Evolutionary conservation across 2,113 vertebrate genomes (phyloP).

Genomic region (Charina bottae): DNA sequence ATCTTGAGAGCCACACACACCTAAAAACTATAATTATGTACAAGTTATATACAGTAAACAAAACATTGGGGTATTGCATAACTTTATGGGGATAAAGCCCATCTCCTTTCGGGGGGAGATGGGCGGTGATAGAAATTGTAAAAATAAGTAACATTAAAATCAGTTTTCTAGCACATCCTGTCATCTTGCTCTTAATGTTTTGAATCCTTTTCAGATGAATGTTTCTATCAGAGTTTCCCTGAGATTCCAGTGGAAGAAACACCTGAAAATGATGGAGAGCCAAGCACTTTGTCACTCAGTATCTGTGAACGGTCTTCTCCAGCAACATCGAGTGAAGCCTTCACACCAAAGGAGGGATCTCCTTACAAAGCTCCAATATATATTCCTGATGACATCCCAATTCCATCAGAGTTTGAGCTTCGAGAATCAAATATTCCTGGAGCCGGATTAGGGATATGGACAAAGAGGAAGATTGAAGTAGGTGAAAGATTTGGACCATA

Average conservation of each 20-base stretch:
- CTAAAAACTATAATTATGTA: constrained; percentile 30
- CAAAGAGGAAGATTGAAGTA: constrained; percentile 84
- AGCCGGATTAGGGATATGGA: constrained; percentile 90
- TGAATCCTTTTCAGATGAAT: constrained; percentile 80
- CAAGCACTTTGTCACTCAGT: constrained; percentile 62
- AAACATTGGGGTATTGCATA: constrained; percentile 21
- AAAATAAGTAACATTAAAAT: constrained; percentile 12
- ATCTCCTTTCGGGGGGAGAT: too few relatives aligned
- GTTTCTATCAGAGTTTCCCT: constrained; percentile 81
- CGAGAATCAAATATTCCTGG: constrained; percentile 84
- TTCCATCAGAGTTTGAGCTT: constrained; percentile 91
- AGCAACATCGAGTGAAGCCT: constrained; percentile 80
- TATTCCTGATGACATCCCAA: constrained; percentile 82
- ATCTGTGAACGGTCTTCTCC: constrained; percentile 83
- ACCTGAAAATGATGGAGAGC: constrained; percentile 79
- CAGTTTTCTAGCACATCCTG: neutral
- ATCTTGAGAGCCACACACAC: neutral
- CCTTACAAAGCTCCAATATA: constrained; percentile 84
- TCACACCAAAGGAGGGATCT: constrained; percentile 82
- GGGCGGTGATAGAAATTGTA: too few relatives aligned
- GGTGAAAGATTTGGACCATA: constrained; percentile 95
- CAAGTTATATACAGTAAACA: neutral
- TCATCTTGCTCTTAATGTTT: constrained; percentile 42
- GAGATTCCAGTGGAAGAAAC: constrained; percentile 81
- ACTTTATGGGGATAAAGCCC: constrained; percentile 21